Base-by-base conservation (phyloP, 2,113 vertebrate species). In the Pterocles orientalis region DNA sequence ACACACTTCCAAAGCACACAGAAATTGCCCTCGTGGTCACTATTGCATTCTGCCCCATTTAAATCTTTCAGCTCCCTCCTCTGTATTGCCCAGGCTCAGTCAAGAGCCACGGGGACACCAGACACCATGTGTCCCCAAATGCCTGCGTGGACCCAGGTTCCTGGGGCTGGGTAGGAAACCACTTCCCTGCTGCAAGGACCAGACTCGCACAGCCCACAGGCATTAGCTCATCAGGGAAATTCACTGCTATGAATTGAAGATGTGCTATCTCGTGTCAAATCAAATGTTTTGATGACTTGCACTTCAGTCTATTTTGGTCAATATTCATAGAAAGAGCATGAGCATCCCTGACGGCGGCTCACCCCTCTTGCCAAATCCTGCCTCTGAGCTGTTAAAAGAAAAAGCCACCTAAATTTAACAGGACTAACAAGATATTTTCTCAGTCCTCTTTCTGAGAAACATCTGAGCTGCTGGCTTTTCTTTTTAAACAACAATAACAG, bases 401-500 rank as follows among this genome's bases (percentile, higher is more conserved):
- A 94, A 94, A 87, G 92, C 94, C 93, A 90, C 54, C n/a, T 85
- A 89, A 82, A 95, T 95, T 87, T 92, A 90, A 91, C 50, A 93
- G 50, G 62, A 77, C 82, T 96, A 95, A 97, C 84, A 89, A 95
- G 90, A 47, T 94, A 95, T 85, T 91, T 95, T 95, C 70, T 82
- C 73, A 60, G 48, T 57, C 69, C 3, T 92, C 48, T 83, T 88
- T 95, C 91, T 90, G n/a, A 24, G 41, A 90, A 95, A 97, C 93
- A 93, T 82, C 91, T 96, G 85, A 95, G 62, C 33, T 62, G 47
- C 50, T 88, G 54, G 1, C 43, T 76, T 92, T 93, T 51, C 64
- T 82, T 91, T 79, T 84, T 11, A 84, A 89, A 92, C 65, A 92
- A 94, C 54, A 94, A 92, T 64, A 94, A 82, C 17, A 76, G 69